These are phyloP conservation scores for Ceriagrion tenellum DNA, from an alignment of 2,888 invertebrate genomes.

Conservation along the genomic window DNA sequence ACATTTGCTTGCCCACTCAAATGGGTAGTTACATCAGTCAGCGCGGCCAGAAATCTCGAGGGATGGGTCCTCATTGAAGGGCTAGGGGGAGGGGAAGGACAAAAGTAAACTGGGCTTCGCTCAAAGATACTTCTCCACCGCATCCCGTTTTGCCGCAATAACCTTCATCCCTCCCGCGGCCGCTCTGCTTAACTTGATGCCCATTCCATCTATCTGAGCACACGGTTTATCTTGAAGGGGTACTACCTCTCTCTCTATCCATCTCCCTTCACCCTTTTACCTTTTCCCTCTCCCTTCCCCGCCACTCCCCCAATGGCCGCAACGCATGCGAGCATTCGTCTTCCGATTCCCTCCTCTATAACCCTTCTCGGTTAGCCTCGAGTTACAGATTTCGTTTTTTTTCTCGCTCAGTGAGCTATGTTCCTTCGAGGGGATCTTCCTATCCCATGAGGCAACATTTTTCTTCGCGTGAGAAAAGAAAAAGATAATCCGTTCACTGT, in stretches of 20 bases:
- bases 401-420: background rate
- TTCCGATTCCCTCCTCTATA: background rate
- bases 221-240: constrained; percentile 12
- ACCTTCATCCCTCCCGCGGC: background rate
- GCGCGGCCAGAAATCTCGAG: background rate
- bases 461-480: background rate
- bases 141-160: background rate
- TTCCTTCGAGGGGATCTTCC: background rate
- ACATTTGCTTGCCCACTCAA: background rate
- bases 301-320: background rate
- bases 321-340: constrained; percentile 15
- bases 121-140: background rate
- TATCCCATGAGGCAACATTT: background rate
- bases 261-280: background rate
- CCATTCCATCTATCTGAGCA: constrained; percentile 31
- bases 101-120: background rate
- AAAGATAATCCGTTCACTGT: background rate
- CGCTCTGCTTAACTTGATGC: constrained; percentile 2
- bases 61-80: background rate
- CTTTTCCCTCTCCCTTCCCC: background rate
- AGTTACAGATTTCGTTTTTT: constrained; percentile 9
- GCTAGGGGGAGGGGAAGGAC: too few species aligned
- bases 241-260: background rate
- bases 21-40: background rate
- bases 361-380: background rate